Evolutionary conservation across 2,797 vertebrate genomes (phyloP), one percentile per base, ranked within the genome.

Genomic region (Alexandromys oeconomus): DNA sequence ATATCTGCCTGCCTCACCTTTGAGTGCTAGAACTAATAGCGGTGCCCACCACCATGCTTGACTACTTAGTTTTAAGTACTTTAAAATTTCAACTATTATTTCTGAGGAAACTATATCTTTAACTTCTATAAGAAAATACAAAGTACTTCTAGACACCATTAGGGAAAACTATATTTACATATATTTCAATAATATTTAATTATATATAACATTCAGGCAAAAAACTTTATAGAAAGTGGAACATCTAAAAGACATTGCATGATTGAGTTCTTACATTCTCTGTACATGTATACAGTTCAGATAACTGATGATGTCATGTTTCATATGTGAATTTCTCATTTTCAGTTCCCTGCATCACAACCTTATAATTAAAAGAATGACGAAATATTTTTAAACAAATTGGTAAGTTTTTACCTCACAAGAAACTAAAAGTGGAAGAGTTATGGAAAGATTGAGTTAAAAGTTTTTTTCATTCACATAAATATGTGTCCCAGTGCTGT

Each of bases 71-170:
- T 73, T 71, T 54, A 46, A 89, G 19, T 61, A 76, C 10, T 87
- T 87, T 57, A 54, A 40, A 73, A 13, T 87, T 69, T 87, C 37
- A 37, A 19, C 46, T 73, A 40, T 97, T 98, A 98, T 98, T 98
- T 98, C 88, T 98, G 98, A 98, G 98, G 98, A 98, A 98, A 98
- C 98, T 98, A 98, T 97, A 97, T 37, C 57, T 97, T 98, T 98
- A 98, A 98, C 98, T 98, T 98, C 97, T 98, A 98, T 98, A 98
- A 98, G 98, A 98, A 98, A 98, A 98, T 98, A 98, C 98, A 98
- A 98, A 98, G 98, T 98, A 98, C 98, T 97, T 73, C n/a, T 57
- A 98, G 98, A 98, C 98, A 98, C 98, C 98, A 98, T 98, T 98
- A 87, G 14, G 98, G 98, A 98, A 98, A 98, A 98, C 48, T 98